phyloP scores from a whole-genome alignment of 2,888 invertebrate species.

The Aphodius granarius region DNA sequence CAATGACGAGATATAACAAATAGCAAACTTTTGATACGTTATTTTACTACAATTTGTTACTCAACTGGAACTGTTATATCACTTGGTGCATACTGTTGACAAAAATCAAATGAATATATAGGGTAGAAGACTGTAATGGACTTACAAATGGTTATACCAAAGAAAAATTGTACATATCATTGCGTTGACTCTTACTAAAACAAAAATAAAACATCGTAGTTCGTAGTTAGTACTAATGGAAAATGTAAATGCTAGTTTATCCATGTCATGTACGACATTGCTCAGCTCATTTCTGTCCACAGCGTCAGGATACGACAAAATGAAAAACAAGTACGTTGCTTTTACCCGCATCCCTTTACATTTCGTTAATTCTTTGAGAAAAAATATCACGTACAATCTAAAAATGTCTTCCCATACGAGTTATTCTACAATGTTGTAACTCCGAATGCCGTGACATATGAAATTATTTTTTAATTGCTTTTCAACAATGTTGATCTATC shows the following conservation, averaged over 20 bases:
- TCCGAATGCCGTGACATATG: conserved; percentile 31
- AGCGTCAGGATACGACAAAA: conserved; percentile 24
- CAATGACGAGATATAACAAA: background rate
- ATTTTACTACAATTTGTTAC: background rate
- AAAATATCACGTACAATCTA: conserved; percentile 48
- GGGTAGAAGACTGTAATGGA: background rate
- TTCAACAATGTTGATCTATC: conserved; percentile 19
- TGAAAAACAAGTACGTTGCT: conserved; percentile 16
- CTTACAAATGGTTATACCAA: conserved; percentile 9
- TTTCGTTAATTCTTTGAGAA: conserved; percentile 15
- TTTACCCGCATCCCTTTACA: conserved; percentile 13
- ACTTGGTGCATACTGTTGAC: background rate
- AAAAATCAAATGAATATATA: background rate
- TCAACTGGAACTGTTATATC: background rate
- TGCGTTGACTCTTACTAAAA: conserved; percentile 50
- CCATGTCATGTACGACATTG: conserved; percentile 28
- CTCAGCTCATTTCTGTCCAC: conserved; percentile 37
- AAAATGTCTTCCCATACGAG: conserved; percentile 54
- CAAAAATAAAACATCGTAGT: conserved; percentile 16
- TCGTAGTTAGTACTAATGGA: conserved; percentile 22
- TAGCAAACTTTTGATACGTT: background rate
- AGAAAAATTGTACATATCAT: conserved; percentile 49
- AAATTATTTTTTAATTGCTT: conserved; percentile 20
- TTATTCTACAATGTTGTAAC: conserved; percentile 38
- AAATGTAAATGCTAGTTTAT: conserved; percentile 24